A percentile compares a stretch with the other conserved stretches of the same genome.
Evolutionary conservation across 2,113 vertebrate genomes (phyloP).

Genomic region (Dromas ardeola): DNA sequence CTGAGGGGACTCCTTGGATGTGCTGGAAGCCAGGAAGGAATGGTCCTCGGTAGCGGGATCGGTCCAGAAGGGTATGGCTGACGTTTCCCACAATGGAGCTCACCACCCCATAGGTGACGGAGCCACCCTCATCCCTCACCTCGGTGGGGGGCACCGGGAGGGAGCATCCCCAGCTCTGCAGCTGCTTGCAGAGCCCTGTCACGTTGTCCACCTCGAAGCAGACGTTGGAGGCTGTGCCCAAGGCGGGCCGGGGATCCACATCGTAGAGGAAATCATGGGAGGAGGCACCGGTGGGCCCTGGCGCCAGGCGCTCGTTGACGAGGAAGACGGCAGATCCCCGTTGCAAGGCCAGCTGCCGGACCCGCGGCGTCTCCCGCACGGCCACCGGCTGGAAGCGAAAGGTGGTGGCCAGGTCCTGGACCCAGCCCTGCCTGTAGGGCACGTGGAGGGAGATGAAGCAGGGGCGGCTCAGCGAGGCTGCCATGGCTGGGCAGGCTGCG

Average conservation of each 20-base stretch:
- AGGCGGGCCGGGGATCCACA: conserved; percentile 40
- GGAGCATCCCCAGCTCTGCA: conserved; percentile 78
- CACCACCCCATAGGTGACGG: conserved; percentile 81
- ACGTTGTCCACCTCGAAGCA: conserved; percentile 89
- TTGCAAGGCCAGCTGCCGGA: conserved; percentile 82
- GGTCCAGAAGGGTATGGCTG: conserved; percentile 88
- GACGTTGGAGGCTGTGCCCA: conserved; percentile 88
- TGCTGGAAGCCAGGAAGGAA: conserved; percentile 87
- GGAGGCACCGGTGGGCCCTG: background rate
- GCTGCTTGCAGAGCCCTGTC: conserved; percentile 60
- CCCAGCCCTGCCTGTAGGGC: conserved; percentile 74
- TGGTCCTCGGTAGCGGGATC: conserved; percentile 72
- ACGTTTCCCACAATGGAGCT: conserved; percentile 85
- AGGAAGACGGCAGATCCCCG: conserved; percentile 83
- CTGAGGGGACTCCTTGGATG: background rate
- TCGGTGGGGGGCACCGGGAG: conserved; percentile 81
- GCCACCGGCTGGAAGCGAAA: conserved; percentile 86
- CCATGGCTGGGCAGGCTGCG: conserved; percentile 70
- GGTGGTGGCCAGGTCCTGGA: conserved; percentile 75
- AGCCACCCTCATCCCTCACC: conserved; percentile 74
- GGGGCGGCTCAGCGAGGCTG: conserved; percentile 77
- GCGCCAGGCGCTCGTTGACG: conserved; percentile 75
- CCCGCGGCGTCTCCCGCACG: conserved; percentile 61
- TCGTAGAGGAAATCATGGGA: conserved; percentile 73
- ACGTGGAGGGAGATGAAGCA: conserved; percentile 89